Conservation (phyloP, 64 coral and sea anemone genomes). For the Pachyseris speciosa region DNA sequence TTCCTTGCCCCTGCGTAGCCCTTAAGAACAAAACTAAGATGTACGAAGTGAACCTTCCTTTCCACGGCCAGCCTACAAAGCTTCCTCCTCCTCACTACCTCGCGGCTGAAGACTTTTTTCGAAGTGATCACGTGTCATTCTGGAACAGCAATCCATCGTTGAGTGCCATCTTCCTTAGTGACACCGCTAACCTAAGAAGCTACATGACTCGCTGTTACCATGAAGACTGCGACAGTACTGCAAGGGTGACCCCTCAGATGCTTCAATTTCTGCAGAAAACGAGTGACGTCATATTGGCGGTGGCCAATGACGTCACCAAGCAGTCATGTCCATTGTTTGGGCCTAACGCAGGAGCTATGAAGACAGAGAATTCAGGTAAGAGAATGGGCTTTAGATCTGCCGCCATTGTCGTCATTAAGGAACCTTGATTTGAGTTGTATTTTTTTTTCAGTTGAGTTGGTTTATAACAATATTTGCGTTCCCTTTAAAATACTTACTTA, state of each 20-base stretch:
- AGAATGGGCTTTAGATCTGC: too few species aligned
- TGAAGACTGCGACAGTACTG: conserved; percentile 34
- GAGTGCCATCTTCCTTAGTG: conserved; percentile 62
- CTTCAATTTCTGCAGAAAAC: conserved; percentile 77
- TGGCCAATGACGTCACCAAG: conserved; percentile 50
- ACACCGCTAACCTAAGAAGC: conserved; percentile 56
- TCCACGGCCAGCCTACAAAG: conserved; percentile 5
- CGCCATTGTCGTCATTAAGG: too few species aligned
- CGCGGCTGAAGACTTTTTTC: conserved; percentile 14
- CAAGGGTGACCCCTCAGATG: conserved; percentile 50
- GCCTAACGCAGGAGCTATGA: too few species aligned
- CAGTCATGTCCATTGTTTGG: background rate
- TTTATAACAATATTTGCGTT: too few species aligned
- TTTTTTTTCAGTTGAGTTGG: too few species aligned
- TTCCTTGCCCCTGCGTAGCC: background rate
- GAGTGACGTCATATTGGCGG: conserved; percentile 47
- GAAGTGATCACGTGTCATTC: conserved; percentile 69
- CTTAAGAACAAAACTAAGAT: conserved; percentile 20
- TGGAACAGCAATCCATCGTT: background rate
- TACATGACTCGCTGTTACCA: conserved; percentile 68
- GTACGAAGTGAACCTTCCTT: conserved; percentile 45
- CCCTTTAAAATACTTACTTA: too few species aligned
- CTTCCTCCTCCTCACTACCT: accelerated
- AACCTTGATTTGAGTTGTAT: too few species aligned
- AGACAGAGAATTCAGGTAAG: background rate